A percentile compares a stretch with the other conserved stretches of the same genome.
Evolutionary conservation across 2,888 invertebrate species (phyloP).

Genomic region (Macrophya annulata): DNA sequence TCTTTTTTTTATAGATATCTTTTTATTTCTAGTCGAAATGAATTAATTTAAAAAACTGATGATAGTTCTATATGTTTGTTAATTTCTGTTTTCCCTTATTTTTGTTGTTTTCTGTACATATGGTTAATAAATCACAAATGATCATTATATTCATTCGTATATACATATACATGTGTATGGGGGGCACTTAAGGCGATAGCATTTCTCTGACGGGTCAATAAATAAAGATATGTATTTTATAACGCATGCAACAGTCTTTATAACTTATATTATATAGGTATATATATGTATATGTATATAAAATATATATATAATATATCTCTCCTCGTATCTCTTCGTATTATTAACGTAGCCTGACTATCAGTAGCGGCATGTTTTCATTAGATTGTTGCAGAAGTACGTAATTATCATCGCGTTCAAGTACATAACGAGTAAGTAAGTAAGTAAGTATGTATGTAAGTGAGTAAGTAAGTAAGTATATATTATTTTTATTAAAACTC

Average conservation of each 20-base stretch:
- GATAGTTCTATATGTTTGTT: too few relatives aligned
- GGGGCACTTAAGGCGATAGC: neutral
- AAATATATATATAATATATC: too few relatives aligned
- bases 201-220: neutral
- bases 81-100: neutral
- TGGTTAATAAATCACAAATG: neutral
- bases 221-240: neutral
- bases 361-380: constrained; percentile 57
- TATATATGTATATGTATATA: neutral
- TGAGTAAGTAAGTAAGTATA: neutral
- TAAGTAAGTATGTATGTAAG: neutral
- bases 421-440: neutral
- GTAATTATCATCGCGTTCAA: neutral
- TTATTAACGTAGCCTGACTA: constrained; percentile 53
- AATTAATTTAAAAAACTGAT: neutral
- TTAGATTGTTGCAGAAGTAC: constrained; percentile 62
- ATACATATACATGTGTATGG: neutral
- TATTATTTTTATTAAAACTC: neutral
- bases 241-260: neutral
- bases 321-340: neutral
- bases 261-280: neutral
- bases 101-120: neutral
- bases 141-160: neutral
- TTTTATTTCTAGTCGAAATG: neutral
- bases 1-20: neutral